Evolutionary conservation across 30 jellyfish, hydroid and myxozoan species (phyloP).

Genomic region (Sanderia malayensis): DNA sequence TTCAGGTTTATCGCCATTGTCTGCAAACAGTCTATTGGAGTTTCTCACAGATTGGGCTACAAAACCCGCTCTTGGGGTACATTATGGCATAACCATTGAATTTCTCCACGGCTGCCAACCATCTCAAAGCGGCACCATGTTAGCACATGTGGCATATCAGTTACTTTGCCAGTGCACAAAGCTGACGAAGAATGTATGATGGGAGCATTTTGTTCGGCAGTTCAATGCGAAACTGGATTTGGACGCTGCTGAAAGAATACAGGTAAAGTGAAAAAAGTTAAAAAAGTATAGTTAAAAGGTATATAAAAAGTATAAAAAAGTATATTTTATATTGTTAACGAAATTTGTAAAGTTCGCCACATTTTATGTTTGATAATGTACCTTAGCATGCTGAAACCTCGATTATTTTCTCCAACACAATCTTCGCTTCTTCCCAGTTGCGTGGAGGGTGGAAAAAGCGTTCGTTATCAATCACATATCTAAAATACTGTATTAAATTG

Average conservation of each 20-base stretch:
- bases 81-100: neutral
- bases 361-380: neutral
- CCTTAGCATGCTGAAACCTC: constrained; percentile 5
- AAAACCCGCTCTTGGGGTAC: constrained; percentile 10
- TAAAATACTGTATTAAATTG: constrained; percentile 20
- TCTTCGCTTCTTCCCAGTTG: constrained; percentile 47
- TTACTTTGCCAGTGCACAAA: constrained; percentile 13
- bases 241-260: neutral
- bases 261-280: too few relatives aligned
- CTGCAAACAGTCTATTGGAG: neutral
- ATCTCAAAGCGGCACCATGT: neutral
- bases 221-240: constrained; percentile 12
- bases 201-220: constrained; percentile 3
- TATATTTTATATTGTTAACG: neutral
- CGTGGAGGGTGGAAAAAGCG: constrained; percentile 44
- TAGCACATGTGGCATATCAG: constrained; percentile 10
- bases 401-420: neutral
- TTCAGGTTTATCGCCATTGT: constrained; percentile 6
- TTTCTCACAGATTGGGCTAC: constrained; percentile 10
- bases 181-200: constrained; percentile 2
- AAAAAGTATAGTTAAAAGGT: too few relatives aligned
- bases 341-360: neutral
- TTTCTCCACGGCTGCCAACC: constrained; percentile 21
- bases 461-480: constrained; percentile 37
- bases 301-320: too few relatives aligned